Conservation (phyloP, 2,888 invertebrate genomes). For the Pristionchus entomophagus region DNA sequence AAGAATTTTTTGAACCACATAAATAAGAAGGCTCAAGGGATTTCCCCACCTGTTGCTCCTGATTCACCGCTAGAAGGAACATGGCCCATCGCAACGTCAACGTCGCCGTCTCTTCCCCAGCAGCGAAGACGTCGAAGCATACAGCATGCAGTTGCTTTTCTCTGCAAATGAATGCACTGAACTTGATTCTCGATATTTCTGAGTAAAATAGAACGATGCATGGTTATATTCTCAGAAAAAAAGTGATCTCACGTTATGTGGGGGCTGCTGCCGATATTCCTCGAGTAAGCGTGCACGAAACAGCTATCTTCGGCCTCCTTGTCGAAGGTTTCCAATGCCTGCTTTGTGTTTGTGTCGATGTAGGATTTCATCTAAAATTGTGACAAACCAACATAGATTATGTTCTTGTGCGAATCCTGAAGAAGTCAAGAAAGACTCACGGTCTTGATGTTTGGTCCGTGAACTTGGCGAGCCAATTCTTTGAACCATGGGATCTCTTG, state of each 20-base stretch:
- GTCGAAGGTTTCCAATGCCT: not conserved
- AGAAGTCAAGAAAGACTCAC: no score
- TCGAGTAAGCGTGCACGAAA: constrained; percentile 24
- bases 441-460: not conserved
- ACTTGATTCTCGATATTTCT: no score
- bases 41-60: not conserved
- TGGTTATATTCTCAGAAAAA: not conserved
- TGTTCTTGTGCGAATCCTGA: no score
- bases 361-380: not conserved
- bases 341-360: not conserved
- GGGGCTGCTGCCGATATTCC: constrained; percentile 17
- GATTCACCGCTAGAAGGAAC: not conserved
- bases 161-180: not conserved
- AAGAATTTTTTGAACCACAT: no score
- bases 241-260: not conserved
- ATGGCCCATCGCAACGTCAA: constrained; percentile 13
- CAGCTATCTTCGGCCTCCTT: not conserved
- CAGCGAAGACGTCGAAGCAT: constrained; percentile 7
- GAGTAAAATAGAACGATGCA: no score
- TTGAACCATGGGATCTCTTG: not conserved
- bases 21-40: no score
- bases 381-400: no score
- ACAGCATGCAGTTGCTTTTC: not conserved
- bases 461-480: not conserved
- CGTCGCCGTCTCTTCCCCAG: constrained; percentile 11